Evolutionary conservation across 2,888 invertebrate genomes (phyloP), one percentile per base, ranked within the genome.

Genomic region (Mythimna vitellina): DNA sequence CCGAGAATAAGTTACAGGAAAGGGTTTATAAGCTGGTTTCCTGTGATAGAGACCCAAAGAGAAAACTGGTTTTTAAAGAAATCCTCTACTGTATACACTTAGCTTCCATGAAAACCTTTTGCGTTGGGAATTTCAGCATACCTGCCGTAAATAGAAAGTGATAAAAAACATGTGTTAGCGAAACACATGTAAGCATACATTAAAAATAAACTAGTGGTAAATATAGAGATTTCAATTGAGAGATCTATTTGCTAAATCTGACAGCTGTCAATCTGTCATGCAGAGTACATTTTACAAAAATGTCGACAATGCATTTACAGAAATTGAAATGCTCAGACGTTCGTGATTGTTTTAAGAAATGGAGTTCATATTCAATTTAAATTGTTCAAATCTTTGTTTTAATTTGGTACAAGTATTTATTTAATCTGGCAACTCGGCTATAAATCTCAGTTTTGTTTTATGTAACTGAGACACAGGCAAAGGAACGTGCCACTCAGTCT

Each of bases 271-370:
- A 38, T 71, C 25, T 20, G 20, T 70, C 22, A 53, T 54, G 9
- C 60, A 14, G 14, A 32, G 7, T 22, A 14, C 22, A 17, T 35
- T 9, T 3, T 42, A 35, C 9, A 66, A 22, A 46, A 32, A 65
- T 25, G 49, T 65, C n/a, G 49, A 20, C 42, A 68, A 49, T 75
- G 14, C 35, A 62, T 53, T 46, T n/a, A 2, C 1, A 10, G 25
- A 62, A 54, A 49, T 9, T 14, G 25, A 62, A 68, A 49, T 68
- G 63, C 53, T 38, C 58, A 69, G 75, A 75, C 76, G 22, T 29
- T n/a, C 29, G 12, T n/a, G 61, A 51, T 10, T 42, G 12, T 42
- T 14, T 25, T n/a, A 73, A 46, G 46, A 58, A 63, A 75, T 46
- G 29, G 58, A 53, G 22, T 58, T 1, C 22, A 17, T 53, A 29